These are phyloP conservation scores for Oreochromis spilurus DNA, from an alignment of 2,113 vertebrate genomes.

Conservation along the genomic window DNA sequence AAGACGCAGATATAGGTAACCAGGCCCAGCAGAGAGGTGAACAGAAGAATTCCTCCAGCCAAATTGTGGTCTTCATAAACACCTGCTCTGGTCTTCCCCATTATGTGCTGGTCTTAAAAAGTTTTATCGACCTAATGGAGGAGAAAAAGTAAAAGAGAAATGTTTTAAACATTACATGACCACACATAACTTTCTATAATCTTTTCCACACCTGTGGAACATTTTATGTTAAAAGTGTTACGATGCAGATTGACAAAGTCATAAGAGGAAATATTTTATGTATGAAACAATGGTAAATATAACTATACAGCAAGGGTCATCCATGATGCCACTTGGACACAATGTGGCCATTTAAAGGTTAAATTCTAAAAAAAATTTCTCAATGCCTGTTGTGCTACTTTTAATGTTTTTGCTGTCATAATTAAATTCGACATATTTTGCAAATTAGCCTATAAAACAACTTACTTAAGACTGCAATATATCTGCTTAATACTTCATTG, in stretches of 20 bases:
- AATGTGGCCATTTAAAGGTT: neutral
- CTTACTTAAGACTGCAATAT: neutral
- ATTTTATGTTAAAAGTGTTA: neutral
- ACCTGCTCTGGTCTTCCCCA: neutral
- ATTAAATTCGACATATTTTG: neutral
- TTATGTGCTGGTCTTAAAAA: neutral
- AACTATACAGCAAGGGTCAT: neutral
- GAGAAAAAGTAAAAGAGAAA: neutral
- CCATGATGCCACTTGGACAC: neutral
- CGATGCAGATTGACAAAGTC: neutral
- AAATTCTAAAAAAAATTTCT: neutral
- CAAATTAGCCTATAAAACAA: neutral
- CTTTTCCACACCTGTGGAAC: neutral
- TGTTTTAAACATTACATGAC: neutral
- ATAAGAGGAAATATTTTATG: neutral
- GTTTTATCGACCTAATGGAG: neutral
- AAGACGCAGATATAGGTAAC: neutral
- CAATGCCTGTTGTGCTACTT: neutral
- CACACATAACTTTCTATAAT: neutral
- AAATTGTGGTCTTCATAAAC: fast-evolving
- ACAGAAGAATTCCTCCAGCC: neutral
- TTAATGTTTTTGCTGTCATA: neutral
- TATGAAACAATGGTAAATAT: neutral
- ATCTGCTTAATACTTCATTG: neutral
- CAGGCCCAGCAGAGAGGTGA: neutral